phyloP scores from a whole-genome alignment of 2,797 vertebrate species.

The Limnodromus scolopaceus region DNA sequence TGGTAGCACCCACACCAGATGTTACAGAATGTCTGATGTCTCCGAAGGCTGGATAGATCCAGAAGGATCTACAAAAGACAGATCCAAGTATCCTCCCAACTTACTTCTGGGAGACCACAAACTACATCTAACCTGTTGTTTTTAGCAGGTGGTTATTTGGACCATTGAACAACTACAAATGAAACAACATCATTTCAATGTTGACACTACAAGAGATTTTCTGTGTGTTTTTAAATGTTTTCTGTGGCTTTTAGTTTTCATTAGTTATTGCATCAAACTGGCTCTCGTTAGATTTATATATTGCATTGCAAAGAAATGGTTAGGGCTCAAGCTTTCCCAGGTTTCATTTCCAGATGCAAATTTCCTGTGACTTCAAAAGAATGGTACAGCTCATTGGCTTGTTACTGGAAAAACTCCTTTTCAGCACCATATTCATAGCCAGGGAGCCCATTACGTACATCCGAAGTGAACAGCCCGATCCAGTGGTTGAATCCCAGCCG shows the following conservation, averaged over 20 bases:
- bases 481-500: slow-evolving; percentile 86
- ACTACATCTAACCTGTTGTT: background rate
- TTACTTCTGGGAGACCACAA: background rate
- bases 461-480: slow-evolving; percentile 90
- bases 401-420: background rate
- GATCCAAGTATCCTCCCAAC: background rate
- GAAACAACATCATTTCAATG: background rate
- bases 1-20: background rate
- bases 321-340: background rate
- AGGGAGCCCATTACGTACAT: slow-evolving; percentile 78
- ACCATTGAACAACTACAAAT: background rate
- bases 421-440: background rate
- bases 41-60: background rate
- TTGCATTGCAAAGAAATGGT: accelerated
- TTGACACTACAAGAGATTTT: background rate
- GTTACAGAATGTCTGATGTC: background rate
- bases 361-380: background rate
- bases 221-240: background rate
- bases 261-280: background rate
- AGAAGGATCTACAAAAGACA: background rate
- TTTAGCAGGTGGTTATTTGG: background rate
- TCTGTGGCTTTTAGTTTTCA: background rate
- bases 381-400: background rate
- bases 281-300: background rate
- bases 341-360: background rate